phyloP scores from a whole-genome alignment of 2,888 invertebrate species.

The Nemoura dubitans region DNA sequence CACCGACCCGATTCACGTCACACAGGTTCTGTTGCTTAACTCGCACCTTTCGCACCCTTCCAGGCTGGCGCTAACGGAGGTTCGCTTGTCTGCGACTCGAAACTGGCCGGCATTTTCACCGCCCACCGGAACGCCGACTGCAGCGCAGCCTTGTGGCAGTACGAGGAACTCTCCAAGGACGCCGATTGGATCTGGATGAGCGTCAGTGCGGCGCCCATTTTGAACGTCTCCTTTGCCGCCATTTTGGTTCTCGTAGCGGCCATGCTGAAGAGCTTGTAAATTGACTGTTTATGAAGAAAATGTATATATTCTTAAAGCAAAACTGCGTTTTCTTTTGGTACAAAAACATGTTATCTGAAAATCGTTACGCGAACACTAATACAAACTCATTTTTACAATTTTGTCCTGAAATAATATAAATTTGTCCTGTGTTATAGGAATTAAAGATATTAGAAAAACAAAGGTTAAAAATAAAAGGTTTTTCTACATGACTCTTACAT shows the following conservation, averaged over 20 bases:
- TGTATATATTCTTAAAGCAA: background rate
- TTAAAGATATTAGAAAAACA: no score
- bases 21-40: background rate
- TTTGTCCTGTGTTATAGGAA: no score
- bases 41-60: background rate
- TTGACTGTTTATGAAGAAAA: background rate
- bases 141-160: background rate
- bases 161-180: background rate
- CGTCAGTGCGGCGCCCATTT: background rate
- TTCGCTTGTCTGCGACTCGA: background rate
- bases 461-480: no score
- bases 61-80: background rate
- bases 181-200: background rate
- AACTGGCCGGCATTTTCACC: background rate
- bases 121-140: background rate
- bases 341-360: no score
- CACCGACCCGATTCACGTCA: background rate
- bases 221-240: background rate
- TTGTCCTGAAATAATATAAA: no score
- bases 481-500: no score
- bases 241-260: background rate
- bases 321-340: no score
- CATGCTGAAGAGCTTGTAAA: background rate
- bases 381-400: no score
- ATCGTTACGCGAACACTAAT: no score